Conservation (phyloP, 2,888 invertebrate species). For the Chrysolina oricalcia region DNA sequence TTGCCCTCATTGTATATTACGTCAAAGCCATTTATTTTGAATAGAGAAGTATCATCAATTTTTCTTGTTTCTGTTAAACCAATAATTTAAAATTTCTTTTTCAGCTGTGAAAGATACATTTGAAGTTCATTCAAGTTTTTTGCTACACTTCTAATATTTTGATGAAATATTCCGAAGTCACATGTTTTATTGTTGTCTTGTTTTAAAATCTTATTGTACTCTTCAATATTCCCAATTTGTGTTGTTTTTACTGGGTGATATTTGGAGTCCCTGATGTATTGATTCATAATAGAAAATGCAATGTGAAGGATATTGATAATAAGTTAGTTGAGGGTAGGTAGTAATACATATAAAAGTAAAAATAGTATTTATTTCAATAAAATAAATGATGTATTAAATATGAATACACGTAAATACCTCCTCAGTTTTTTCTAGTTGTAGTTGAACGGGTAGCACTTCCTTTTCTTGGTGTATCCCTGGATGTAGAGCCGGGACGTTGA, state of each 20-base stretch:
- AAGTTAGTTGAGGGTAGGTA: too few relatives aligned
- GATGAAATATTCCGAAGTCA: constrained; percentile 16
- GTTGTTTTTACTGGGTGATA: too few relatives aligned
- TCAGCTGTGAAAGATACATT: background rate
- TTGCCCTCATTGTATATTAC: background rate
- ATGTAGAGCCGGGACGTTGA: background rate
- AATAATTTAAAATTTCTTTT: background rate
- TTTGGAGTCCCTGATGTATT: too few relatives aligned
- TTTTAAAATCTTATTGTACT: background rate
- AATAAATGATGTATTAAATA: background rate
- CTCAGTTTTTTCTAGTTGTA: background rate
- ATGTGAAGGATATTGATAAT: too few relatives aligned
- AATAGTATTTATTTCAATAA: background rate
- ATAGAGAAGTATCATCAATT: background rate
- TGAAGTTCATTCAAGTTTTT: constrained; percentile 5
- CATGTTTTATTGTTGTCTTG: background rate
- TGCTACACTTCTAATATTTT: constrained; percentile 2
- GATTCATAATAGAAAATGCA: too few relatives aligned
- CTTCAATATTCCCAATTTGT: constrained; percentile 4
- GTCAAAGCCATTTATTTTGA: background rate
- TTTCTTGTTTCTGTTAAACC: background rate
- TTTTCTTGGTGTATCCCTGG: constrained; percentile 5
- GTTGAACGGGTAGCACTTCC: background rate
- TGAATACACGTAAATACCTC: background rate
- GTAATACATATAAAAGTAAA: too few relatives aligned